Evolutionary conservation across 2,113 vertebrate species (phyloP), one percentile per base, ranked within the genome.

Genomic region (Bubalus kerabau): DNA sequence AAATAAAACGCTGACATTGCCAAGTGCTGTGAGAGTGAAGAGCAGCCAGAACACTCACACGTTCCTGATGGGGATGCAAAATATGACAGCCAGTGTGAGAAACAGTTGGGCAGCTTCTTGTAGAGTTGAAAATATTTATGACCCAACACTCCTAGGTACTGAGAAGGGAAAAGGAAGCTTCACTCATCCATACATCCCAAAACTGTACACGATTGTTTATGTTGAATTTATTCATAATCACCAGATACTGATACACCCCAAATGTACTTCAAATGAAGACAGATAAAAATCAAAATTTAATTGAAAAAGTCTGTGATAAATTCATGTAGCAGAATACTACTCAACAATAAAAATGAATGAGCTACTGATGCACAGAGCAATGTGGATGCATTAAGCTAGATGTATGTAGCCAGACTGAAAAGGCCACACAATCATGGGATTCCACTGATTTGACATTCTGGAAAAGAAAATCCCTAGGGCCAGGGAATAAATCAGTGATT

Each of bases 231-330:
- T 95, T 92, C 40, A 90, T 54, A 89, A 91, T 60, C 86, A 57
- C 82, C 74, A 19, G 9, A 81, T 56, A 84, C 54, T 59, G 40
- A 40, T 86, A 62, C 59, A 88, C 50, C 57, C 52, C 83, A 94
- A 82, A 86, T 81, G 90, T 64, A 21, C 52, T 91, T 88, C 76
- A 60, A 23, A 7, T 56, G 74, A 21, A 91, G 82, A 80, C 17
- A 94, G 56, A 76, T 50, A 46, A 89, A 96, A 95, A 76, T 74
- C 64, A 95, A 94, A 84, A 28, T 40, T 91, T 60, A 57, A 85
- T 46, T 48, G 48, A 5, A 62, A 92, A 96, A 28, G 21, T 9
- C 11, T 10, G 19, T 30, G 67, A 30, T 71, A 2, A 21, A 56
- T 24, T 32, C 43, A 83, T 52, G 24, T 4, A 5, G 56, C n/a